phyloP scores from a whole-genome alignment of 2,113 vertebrate genomes.

The Polypterus senegalus region DNA sequence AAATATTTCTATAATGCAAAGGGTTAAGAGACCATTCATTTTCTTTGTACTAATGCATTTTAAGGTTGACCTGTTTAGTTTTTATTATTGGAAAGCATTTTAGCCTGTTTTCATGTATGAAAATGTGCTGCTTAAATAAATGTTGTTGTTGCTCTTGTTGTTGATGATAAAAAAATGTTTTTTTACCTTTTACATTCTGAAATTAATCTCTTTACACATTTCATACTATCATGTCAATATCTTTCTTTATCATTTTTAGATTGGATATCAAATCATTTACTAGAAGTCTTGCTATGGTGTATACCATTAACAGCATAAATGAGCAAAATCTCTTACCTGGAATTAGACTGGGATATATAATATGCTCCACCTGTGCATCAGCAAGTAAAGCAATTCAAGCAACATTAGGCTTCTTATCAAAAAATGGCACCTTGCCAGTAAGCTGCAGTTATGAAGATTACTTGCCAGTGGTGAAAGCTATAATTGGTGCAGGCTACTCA shows the following conservation, averaged over 20 bases:
- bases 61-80: too few relatives aligned
- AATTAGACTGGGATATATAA: slow-evolving; percentile 38
- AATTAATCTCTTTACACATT: too few relatives aligned
- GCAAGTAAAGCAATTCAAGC: slow-evolving; percentile 34
- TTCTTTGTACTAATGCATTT: too few relatives aligned
- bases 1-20: too few relatives aligned
- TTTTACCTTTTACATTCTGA: too few relatives aligned
- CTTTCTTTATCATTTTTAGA: slow-evolving; percentile 22
- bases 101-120: too few relatives aligned
- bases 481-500: slow-evolving; percentile 38
- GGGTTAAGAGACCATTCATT: too few relatives aligned
- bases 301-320: slow-evolving; percentile 46
- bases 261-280: slow-evolving; percentile 28
- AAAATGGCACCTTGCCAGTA: slow-evolving; percentile 16
- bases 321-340: slow-evolving; percentile 37
- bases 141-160: too few relatives aligned
- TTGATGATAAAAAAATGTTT: too few relatives aligned
- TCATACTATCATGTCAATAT: neutral
- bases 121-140: too few relatives aligned
- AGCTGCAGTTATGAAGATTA: slow-evolving; percentile 24
- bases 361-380: slow-evolving; percentile 43
- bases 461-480: slow-evolving; percentile 30
- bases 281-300: slow-evolving; percentile 30
- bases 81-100: too few relatives aligned
- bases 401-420: slow-evolving; percentile 24